Evolutionary conservation across 2,797 vertebrate genomes (phyloP), one percentile per base, ranked within the genome.

Genomic region (Sebastes matsubarae): DNA sequence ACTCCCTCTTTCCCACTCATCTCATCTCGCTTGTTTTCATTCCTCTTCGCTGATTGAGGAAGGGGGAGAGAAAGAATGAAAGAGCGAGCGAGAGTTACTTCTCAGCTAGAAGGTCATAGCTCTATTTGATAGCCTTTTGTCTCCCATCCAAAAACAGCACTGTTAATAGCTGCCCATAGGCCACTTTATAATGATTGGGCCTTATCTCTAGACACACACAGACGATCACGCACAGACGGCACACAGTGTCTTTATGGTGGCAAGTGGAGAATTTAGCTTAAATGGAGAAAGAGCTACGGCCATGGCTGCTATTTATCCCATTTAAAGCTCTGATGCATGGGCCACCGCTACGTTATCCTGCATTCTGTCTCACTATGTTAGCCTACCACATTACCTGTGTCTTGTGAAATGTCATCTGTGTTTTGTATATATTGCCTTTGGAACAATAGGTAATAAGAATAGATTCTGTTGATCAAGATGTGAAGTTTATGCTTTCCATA

Each of bases 121-220:
- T 90, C 80, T 67, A 66, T 92, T 91, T 93, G 88, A 93, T 91
- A 88, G 87, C 84, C 86, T 88, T 92, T 92, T 92, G 91, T 93
- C 83, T 92, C 72, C 77, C 68, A 75, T 89, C 87, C 89, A 90
- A 93, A 93, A 91, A 85, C 87, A 90, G 76, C 79, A 46, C 77
- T 72, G 69, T 90, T 93, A 93, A 92, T 93, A 88, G 91, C 91
- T 89, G 71, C 84, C 88, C 86, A 86, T 83, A 86, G 92, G 92
- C 87, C 91, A 89, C 88, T 93, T 89, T 82, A 83, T 80, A 92
- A 85, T 92, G 92, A 92, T 89, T 87, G 90, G 75, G 63, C 79
- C 80, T 92, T 89, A 94, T 92, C 87, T 88, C 72, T 57, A 70
- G 78, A 85, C 83, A 79, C 88, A 86, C 84, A 81, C 78, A 87